Base-by-base conservation (phyloP, 2,797 vertebrate species). In the Argentina silus region DNA sequence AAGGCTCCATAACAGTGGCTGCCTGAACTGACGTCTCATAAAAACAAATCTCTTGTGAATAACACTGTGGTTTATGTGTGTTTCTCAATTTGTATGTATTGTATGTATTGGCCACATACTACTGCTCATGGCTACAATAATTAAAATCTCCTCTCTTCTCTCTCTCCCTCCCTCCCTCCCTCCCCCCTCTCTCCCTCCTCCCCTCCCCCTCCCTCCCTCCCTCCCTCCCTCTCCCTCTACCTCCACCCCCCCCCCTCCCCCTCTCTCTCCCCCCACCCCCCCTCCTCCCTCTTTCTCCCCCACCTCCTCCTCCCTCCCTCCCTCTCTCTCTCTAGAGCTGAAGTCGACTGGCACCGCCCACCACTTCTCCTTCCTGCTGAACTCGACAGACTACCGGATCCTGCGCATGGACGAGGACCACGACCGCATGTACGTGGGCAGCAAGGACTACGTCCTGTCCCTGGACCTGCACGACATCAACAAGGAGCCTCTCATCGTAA, bases 381-480 rank as follows among this genome's bases (percentile, higher is more conserved):
- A 99, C 91, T 98, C 98, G 0, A 97, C 96, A 0, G 98, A 99
- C 91, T 99, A 99, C 87, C 95, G 98, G 56, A 98, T 99, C 88
- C 94, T 99, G 68, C 94, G 96, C 72, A 98, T 99, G 94, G 98
- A 99, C 1, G 98, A 99, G 85, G 98, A 99, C 92, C 98, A 99
- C 0, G 98, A 99, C 91, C 97, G 98, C 85, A 98, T 99, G 97
- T 99, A 99, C 0, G 96, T 99, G 91, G 98, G 98, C 87, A 98
- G 97, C 95, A 99, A 98, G 91, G 98, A 99, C 92, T 99, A 98
- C 0, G 93, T 99, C 86, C 94, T 99, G 56, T 99, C 98, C 0
- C 89, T 99, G 92, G 97, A 99, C 84, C 94, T 99, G 74, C 97
- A 99, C 0, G 97, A 99, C 93, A 99, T 99, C 95, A 99, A 99